phyloP scores from a whole-genome alignment of 2,113 vertebrate genomes.

The Etheostoma spectabile region DNA sequence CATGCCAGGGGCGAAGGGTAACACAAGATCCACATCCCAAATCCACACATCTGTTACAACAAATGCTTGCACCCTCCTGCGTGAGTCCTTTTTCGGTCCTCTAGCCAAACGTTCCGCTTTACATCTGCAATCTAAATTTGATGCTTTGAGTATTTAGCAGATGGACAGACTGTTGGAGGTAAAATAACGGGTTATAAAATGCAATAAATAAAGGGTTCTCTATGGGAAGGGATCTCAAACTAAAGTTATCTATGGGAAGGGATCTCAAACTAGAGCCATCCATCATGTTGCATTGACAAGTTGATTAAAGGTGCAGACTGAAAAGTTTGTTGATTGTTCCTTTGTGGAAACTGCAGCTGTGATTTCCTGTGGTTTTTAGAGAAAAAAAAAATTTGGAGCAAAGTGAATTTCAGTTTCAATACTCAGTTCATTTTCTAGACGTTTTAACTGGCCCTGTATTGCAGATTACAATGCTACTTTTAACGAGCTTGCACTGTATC shows the following conservation, averaged over 20 bases:
- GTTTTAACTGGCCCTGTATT: neutral
- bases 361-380: too few relatives aligned
- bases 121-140: neutral
- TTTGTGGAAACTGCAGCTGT: too few relatives aligned
- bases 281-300: neutral
- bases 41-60: slow-evolving; percentile 54
- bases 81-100: slow-evolving; percentile 32
- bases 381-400: too few relatives aligned
- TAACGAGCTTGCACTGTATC: neutral
- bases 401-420: too few relatives aligned
- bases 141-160: neutral
- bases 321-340: neutral
- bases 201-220: neutral
- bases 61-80: slow-evolving; percentile 35
- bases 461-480: neutral
- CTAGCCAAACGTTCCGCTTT: slow-evolving; percentile 1
- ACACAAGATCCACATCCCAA: slow-evolving; percentile 39
- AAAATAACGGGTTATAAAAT: neutral
- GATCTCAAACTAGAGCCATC: neutral
- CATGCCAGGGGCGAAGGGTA: slow-evolving; percentile 44
- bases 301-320: neutral
- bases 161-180: neutral
- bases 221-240: too few relatives aligned
- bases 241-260: too few relatives aligned
- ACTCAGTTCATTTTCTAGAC: neutral